A percentile compares a stretch with the other conserved stretches of the same genome.
Evolutionary conservation across 2,888 invertebrate genomes (phyloP).

Genomic region (Chrysolina oricalcia): DNA sequence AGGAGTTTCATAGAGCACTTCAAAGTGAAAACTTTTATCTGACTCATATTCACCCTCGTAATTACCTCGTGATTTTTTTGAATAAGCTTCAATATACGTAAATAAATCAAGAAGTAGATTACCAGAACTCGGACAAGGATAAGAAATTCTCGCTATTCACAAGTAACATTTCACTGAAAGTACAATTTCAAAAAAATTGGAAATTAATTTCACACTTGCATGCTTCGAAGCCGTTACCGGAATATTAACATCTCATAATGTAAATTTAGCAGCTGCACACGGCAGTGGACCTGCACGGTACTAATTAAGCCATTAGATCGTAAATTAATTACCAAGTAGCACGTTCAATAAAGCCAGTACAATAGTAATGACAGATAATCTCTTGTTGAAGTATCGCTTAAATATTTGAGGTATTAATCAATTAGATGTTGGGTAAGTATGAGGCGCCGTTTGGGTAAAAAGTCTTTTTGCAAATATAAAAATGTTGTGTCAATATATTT

Average conservation of each 20-base stretch:
- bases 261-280: slow-evolving; percentile 58
- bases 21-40: too few species aligned
- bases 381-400: slow-evolving; percentile 42
- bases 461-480: too few species aligned
- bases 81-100: too few species aligned
- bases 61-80: too few species aligned
- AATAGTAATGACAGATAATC: slow-evolving; percentile 51
- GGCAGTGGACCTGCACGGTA: slow-evolving; percentile 54
- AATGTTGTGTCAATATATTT: too few species aligned
- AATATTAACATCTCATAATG: slow-evolving; percentile 62
- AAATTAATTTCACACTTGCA: slow-evolving; percentile 57
- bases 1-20: too few species aligned
- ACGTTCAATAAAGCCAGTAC: slow-evolving; percentile 51
- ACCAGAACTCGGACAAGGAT: slow-evolving; percentile 2
- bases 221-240: slow-evolving; percentile 61
- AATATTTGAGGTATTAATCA: slow-evolving; percentile 45
- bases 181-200: slow-evolving; percentile 44
- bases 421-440: slow-evolving; percentile 31
- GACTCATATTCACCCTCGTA: too few species aligned
- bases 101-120: too few species aligned
- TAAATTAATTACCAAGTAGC: slow-evolving; percentile 62
- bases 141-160: background rate
- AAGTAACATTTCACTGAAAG: background rate
- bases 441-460: background rate
- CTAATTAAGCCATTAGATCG: slow-evolving; percentile 62